Percentiles rank a stretch among this genome's conserved stretches.
Evolutionary conservation across 2,797 vertebrate species (phyloP).

Genomic region (Pseudotriccus pelzelni): DNA sequence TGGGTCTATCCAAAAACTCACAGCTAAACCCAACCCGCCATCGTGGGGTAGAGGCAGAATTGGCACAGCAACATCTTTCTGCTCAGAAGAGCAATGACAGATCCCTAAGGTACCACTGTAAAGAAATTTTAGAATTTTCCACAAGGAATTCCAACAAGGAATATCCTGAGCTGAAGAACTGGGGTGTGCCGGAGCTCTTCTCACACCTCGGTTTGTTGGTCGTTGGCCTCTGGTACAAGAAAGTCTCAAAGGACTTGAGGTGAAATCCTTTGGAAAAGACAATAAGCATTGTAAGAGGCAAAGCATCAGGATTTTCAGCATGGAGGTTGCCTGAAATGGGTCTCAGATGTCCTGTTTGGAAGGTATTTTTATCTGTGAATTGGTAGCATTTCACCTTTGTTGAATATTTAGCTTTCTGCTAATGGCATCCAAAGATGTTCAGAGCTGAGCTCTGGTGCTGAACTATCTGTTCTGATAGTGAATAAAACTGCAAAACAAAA

Average conservation of each 20-base stretch:
- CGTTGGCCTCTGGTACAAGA: rapidly evolving
- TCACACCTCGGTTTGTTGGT: rapidly evolving
- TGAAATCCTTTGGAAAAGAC: neutral
- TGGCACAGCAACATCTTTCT: neutral
- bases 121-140: rapidly evolving
- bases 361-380: neutral
- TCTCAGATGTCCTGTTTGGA: neutral
- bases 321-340: too few species aligned
- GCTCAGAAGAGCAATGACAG: rapidly evolving
- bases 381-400: neutral
- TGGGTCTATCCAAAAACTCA: rapidly evolving
- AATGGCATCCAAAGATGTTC: rapidly evolving
- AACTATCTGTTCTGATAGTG: neutral
- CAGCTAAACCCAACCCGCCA: rapidly evolving
- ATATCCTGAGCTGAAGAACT: rapidly evolving
- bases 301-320: rapidly evolving
- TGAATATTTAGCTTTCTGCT: neutral
- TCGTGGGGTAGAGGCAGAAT: rapidly evolving
- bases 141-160: neutral
- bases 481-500: neutral
- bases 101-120: rapidly evolving
- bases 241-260: rapidly evolving
- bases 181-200: neutral
- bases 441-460: neutral
- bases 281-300: rapidly evolving